Base-by-base conservation (phyloP, 1,140 invertebrate species). In the Diorhabda carinulata region DNA sequence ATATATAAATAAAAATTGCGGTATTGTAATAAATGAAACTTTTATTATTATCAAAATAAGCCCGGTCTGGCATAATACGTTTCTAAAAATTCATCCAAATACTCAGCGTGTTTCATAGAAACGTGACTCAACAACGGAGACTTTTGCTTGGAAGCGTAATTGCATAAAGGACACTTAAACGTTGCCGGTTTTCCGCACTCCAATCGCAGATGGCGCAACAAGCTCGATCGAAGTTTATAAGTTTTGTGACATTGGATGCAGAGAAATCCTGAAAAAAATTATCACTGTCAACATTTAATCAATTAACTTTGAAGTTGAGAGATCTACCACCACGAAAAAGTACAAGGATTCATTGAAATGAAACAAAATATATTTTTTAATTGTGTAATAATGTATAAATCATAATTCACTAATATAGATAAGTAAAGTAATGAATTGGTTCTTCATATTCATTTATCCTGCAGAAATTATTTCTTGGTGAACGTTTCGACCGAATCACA, bases 91-190 rank as follows among this genome's bases (percentile, higher is more conserved):
- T 64, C 63, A 40, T 57, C 5, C 10, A 64, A 52, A 40, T n/a
- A 43, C 3, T 56, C 57, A 5, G 42, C 40, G 63, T 70, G 67
- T 44, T 69, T 69, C 45, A 41, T 68, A 8, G 64, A 57, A 57
- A 80, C 76, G 62, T 81, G 78, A 60, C 82, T 81, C 57, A 82
- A 79, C n/a, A 83, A 81, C 61, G 81, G 77, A 64, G 81, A 78
- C 78, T 82, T 83, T 79, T 84, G 80, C 74, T 83, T 82, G 70
- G 82, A 82, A 77, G 84, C 82, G 73, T 83, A 81, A n/a, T 80
- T 70, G 78, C 83, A 82, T 70, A 84, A 75, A 8, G 58, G 56
- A 45, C 82, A 83, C 61, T 80, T 81, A 57, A 82, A 83, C 40
- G 79, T 81, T 3, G 82, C 81, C 62, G 78, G 80, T 73, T 83